Base-by-base conservation (phyloP, 64 coral and sea anemone species). In the Acropora tenuis region DNA sequence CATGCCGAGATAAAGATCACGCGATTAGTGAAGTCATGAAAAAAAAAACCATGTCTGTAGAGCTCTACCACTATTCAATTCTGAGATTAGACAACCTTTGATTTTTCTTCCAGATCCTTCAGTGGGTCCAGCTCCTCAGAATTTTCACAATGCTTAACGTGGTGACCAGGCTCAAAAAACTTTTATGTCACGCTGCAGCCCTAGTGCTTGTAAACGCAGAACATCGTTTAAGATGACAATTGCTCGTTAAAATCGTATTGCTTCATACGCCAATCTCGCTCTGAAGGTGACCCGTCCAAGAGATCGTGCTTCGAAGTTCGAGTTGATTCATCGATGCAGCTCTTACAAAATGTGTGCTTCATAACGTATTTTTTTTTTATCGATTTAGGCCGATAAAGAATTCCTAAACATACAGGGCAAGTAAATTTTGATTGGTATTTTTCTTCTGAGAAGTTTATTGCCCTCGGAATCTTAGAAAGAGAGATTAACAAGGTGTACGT, bases 251-350 rank as follows among this genome's bases (percentile, higher is more conserved):
- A 30, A 0, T 30, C 30, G 30, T 30, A 30, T 63, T 98, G 94
- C 80, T 98, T 88, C 5, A 76, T 20, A 43, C 89, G 79, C 97
- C 97, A 98, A 40, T 91, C 91, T 41, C 89, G 90, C 5, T 63
- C n/a, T 50, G 96, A 82, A 1, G 90, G 88, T 3, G 61, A 69
- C 41, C 95, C 88, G 77, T 96, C 84, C 18, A 98, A 82, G 18
- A 94, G 97, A 76, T 98, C 91, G 11, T 78, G 76, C 73, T 98
- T 98, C 67, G 91, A 95, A 4, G 97, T 98, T 16, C 97, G 94
- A 10, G 97, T 96, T 15, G 91, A 60, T 69, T 98, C 97, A 87
- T 96, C 88, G 47, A 98, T 93, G 55, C 97, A 98, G 12, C 91
- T 69, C 86, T 94, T 98, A 74, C 97, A 98, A 47, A 91, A 98